Conservation (phyloP, 1,140 invertebrate genomes). For the Batillaria attramentaria region DNA sequence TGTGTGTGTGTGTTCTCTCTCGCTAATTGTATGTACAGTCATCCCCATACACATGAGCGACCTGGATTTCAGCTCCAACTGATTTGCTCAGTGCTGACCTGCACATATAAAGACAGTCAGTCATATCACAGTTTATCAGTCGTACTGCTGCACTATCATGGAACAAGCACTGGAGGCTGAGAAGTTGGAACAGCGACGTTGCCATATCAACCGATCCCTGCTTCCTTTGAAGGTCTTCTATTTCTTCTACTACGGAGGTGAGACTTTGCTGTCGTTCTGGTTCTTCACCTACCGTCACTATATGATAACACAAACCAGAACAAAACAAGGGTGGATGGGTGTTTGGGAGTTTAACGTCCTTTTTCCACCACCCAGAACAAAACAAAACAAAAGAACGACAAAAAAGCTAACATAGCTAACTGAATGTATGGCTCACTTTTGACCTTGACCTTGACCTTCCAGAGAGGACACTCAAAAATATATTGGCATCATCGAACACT, state of each 20-base stretch:
- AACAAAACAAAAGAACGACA: too few species aligned
- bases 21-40: neutral
- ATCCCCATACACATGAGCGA: too few species aligned
- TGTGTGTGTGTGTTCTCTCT: neutral
- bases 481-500: too few species aligned
- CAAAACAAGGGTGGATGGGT: neutral
- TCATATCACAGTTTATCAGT: neutral
- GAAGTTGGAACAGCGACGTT: too few species aligned
- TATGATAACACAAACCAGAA: neutral
- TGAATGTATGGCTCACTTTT: neutral
- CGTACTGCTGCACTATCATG: neutral
- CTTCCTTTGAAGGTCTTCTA: constrained; percentile 89
- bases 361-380: too few species aligned
- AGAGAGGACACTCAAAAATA: too few species aligned
- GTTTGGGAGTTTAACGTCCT: too few species aligned
- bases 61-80: too few species aligned
- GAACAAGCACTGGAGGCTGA: neutral
- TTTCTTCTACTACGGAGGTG: constrained; percentile 90
- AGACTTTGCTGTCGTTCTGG: constrained; percentile 50
- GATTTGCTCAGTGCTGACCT: too few species aligned
- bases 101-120: neutral
- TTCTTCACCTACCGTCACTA: neutral
- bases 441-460: too few species aligned
- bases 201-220: constrained; percentile 79
- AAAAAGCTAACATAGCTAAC: too few species aligned